phyloP scores from a whole-genome alignment of 2,888 invertebrate genomes.

The Anagyrus pseudococci region DNA sequence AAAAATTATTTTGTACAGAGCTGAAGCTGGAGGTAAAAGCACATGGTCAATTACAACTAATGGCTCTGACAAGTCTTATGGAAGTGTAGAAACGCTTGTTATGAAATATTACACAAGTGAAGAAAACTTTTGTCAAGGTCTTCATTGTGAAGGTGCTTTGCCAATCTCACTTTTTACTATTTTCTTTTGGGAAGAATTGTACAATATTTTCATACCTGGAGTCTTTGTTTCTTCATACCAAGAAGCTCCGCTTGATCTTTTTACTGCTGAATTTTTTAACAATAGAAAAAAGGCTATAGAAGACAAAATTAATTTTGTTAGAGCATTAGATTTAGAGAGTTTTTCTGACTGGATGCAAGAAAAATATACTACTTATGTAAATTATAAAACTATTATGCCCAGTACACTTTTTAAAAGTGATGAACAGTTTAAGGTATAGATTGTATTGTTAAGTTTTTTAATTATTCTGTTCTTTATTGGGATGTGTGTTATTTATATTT shows the following conservation, averaged over 20 bases:
- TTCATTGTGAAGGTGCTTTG: slow-evolving; percentile 77
- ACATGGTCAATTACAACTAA: slow-evolving; percentile 46
- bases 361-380: slow-evolving; percentile 41
- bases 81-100: slow-evolving; percentile 52
- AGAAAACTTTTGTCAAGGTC: slow-evolving; percentile 45
- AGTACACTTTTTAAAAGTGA: slow-evolving; percentile 42
- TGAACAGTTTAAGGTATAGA: slow-evolving; percentile 47
- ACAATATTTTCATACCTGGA: slow-evolving; percentile 66
- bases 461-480: background rate
- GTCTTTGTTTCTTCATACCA: slow-evolving; percentile 74
- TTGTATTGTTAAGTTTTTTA: background rate
- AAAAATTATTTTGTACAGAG: slow-evolving; percentile 17
- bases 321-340: slow-evolving; percentile 56
- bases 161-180: slow-evolving; percentile 70
- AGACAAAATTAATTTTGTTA: slow-evolving; percentile 62
- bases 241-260: slow-evolving; percentile 76
- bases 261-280: slow-evolving; percentile 70
- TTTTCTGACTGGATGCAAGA: slow-evolving; percentile 62
- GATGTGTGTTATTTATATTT: too few relatives aligned
- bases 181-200: slow-evolving; percentile 83
- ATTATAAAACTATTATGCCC: slow-evolving; percentile 47
- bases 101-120: slow-evolving; percentile 44
- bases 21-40: slow-evolving; percentile 45
- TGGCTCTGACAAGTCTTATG: slow-evolving; percentile 41
- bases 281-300: slow-evolving; percentile 71